Evolutionary conservation across 2,888 invertebrate genomes (phyloP).

Genomic region (Euproctis similis): DNA sequence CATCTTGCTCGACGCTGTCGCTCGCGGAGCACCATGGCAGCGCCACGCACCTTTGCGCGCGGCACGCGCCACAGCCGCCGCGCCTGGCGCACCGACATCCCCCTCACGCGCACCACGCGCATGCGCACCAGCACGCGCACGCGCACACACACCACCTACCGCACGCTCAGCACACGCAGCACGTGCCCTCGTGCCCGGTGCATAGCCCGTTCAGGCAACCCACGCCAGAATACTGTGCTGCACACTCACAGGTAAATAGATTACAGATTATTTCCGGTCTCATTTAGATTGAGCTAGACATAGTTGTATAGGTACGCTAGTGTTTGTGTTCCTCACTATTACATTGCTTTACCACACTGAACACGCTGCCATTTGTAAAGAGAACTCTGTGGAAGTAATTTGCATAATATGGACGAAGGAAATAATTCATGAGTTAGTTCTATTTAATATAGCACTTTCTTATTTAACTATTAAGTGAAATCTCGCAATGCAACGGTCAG

Average conservation of each 20-base stretch:
- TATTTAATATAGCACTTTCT: too few species aligned
- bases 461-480: too few species aligned
- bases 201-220: conserved; percentile 84
- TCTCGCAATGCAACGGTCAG: too few species aligned
- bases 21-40: conserved; percentile 69
- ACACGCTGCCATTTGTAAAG: too few species aligned
- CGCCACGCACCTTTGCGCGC: conserved; percentile 63
- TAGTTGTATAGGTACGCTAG: too few species aligned
- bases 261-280: too few species aligned
- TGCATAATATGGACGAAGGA: too few species aligned
- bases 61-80: conserved; percentile 60
- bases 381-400: too few species aligned
- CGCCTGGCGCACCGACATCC: conserved; percentile 58
- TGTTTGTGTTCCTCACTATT: too few species aligned
- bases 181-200: conserved; percentile 79
- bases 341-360: too few species aligned
- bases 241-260: conserved; percentile 63
- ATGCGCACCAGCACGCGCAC: conserved; percentile 67
- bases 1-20: conserved; percentile 70
- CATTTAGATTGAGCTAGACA: too few species aligned
- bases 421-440: too few species aligned
- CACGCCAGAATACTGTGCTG: conserved; percentile 67
- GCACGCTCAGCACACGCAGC: conserved; percentile 55
- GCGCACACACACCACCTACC: conserved; percentile 49
- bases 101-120: conserved; percentile 46